These are phyloP conservation scores for Threskiornis aethiopicus DNA, from an alignment of 2,797 vertebrate genomes.

Conservation along the genomic window DNA sequence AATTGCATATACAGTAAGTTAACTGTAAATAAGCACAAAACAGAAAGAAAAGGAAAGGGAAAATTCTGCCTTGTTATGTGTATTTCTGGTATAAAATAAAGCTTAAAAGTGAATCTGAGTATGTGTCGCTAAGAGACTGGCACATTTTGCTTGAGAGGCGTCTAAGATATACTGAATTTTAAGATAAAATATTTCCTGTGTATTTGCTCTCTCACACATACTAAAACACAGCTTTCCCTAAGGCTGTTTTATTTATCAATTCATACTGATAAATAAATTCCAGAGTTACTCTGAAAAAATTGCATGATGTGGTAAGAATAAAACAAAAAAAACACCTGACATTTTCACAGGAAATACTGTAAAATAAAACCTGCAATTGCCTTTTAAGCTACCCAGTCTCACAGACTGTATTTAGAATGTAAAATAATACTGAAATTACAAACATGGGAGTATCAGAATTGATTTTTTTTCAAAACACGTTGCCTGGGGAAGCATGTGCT, in stretches of 20 bases:
- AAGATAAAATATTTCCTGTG: neutral
- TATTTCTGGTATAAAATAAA: neutral
- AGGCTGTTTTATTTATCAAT: slow-evolving; percentile 7
- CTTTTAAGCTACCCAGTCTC: neutral
- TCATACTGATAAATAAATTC: neutral
- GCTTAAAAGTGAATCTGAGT: neutral
- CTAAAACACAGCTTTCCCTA: neutral
- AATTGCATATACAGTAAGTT: neutral
- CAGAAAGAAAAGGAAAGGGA: neutral
- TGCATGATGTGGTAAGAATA: neutral
- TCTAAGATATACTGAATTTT: neutral
- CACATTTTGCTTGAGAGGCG: neutral
- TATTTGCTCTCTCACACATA: neutral
- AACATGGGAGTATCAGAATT: neutral
- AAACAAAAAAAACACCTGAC: neutral
- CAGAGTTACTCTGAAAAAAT: neutral
- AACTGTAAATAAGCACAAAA: neutral
- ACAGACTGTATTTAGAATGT: neutral
- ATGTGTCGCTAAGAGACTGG: neutral
- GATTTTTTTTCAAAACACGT: neutral
- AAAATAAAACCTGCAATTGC: neutral
- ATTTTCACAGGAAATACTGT: neutral
- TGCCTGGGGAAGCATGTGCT: neutral
- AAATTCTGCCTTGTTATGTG: neutral
- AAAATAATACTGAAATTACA: neutral